Conservation (phyloP, 1,140 invertebrate species). For the Drosophila dunni region DNA sequence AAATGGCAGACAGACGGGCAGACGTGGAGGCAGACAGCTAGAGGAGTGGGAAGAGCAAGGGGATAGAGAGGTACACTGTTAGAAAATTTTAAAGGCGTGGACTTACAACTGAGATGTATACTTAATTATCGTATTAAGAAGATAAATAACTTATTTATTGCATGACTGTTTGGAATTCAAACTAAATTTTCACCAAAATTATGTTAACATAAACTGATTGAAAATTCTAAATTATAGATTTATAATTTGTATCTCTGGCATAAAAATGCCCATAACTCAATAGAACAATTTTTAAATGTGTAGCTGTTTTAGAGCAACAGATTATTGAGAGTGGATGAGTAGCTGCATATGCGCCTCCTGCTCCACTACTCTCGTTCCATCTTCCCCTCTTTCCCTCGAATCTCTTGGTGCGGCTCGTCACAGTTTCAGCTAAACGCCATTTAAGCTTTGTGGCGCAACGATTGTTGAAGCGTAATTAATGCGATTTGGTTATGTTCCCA, state of each 20-base stretch:
- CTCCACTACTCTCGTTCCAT: background rate
- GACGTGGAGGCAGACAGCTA: background rate
- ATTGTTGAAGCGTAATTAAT: slow-evolving; percentile 81
- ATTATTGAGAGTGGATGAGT: background rate
- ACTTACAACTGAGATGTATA: too few relatives aligned
- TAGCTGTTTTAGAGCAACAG: too few relatives aligned
- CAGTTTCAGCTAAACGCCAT: slow-evolving; percentile 65
- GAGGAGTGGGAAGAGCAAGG: background rate
- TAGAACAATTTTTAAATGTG: too few relatives aligned
- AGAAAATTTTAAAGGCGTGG: too few relatives aligned
- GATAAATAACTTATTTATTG: too few relatives aligned
- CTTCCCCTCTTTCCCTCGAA: background rate
- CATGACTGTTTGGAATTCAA: too few relatives aligned
- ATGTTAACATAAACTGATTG: too few relatives aligned
- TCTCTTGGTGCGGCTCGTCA: slow-evolving; percentile 5
- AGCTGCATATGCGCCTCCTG: background rate
- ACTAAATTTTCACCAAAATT: too few relatives aligned
- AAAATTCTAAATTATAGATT: too few relatives aligned
- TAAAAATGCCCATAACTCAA: too few relatives aligned
- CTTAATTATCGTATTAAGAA: too few relatives aligned
- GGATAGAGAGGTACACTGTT: background rate
- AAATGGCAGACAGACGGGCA: background rate
- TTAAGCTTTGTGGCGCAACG: slow-evolving; percentile 82
- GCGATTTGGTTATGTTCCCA: slow-evolving; percentile 77
- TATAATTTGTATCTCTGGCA: too few relatives aligned